Evolutionary conservation across 1,140 invertebrate genomes (phyloP).

Genomic region (Nasonia giraulti): DNA sequence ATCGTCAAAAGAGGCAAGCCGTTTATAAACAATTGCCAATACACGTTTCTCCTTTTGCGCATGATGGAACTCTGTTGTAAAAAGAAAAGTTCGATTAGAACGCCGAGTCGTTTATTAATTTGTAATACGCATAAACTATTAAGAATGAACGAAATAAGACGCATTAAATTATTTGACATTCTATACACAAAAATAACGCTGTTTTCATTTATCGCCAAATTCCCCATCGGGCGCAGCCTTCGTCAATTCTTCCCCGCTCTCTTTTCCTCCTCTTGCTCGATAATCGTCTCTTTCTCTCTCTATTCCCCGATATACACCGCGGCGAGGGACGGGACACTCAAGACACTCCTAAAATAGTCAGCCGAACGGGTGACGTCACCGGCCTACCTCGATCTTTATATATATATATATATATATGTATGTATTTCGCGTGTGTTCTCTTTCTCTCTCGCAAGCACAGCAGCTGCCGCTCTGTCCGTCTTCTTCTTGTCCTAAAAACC

Average conservation of each 20-base stretch:
- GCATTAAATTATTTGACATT: conserved; percentile 65
- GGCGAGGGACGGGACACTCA: conserved; percentile 52
- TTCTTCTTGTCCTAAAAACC: conserved; percentile 15
- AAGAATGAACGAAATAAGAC: conserved; percentile 56
- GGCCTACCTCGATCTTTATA: conserved; percentile 56
- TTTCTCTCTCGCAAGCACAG: neutral
- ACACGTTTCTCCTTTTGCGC: neutral
- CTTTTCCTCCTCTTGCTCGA: conserved; percentile 40
- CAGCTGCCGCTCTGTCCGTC: neutral
- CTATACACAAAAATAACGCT: conserved; percentile 51
- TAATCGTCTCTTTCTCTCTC: neutral
- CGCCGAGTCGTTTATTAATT: conserved; percentile 63
- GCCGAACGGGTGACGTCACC: conserved; percentile 65
- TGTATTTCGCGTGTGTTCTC: neutral
- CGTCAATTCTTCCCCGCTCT: neutral
- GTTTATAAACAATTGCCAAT: neutral
- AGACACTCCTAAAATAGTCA: conserved; percentile 70
- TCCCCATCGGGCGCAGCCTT: neutral
- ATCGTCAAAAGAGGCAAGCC: neutral
- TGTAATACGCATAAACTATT: conserved; percentile 59
- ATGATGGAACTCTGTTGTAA: neutral
- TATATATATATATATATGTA: neutral
- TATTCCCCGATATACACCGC: conserved; percentile 37
- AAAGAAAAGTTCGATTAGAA: neutral
- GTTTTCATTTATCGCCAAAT: conserved; percentile 26